These are phyloP conservation scores for Acipenser oxyrinchus DNA, from an alignment of 2,797 vertebrate genomes.

Conservation along the genomic window DNA sequence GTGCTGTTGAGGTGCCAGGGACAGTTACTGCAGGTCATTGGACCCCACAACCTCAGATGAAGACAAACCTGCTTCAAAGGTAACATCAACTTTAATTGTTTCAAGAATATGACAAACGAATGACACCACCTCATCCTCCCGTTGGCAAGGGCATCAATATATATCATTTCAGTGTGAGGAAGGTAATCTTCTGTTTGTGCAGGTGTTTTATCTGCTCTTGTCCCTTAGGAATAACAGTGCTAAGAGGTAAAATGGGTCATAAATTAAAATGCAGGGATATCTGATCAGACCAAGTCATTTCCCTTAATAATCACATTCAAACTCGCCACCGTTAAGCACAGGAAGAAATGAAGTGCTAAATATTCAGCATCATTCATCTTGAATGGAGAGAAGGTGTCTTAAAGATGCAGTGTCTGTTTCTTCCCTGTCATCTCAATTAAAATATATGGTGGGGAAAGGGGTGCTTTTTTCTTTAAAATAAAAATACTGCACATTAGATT, in stretches of 20 bases:
- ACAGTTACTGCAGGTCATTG: no score
- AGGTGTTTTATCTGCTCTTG: constrained; percentile 74
- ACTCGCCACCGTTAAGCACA: constrained; percentile 73
- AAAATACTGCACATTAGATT: no score
- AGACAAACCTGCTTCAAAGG: no score
- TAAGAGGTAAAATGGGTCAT: constrained; percentile 68
- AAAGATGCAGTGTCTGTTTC: constrained; percentile 35
- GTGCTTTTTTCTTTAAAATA: background rate
- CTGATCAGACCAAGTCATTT: constrained; percentile 83
- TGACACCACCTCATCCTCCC: no score
- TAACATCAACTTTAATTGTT: no score
- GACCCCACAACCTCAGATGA: no score
- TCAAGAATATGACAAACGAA: no score
- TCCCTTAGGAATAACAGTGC: constrained; percentile 65
- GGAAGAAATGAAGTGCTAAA: constrained; percentile 80
- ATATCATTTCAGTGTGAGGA: constrained; percentile 32
- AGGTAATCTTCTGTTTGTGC: constrained; percentile 76
- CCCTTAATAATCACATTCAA: constrained; percentile 84
- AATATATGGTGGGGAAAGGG: no score
- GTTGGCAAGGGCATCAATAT: background rate
- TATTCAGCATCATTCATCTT: constrained; percentile 79
- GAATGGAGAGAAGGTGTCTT: constrained; percentile 29
- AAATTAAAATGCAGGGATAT: constrained; percentile 86
- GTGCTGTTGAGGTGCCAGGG: no score
- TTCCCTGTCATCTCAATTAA: background rate